These are phyloP conservation scores for Phragmatobia fuliginosa DNA, from an alignment of 2,888 invertebrate genomes.

Conservation along the genomic window DNA sequence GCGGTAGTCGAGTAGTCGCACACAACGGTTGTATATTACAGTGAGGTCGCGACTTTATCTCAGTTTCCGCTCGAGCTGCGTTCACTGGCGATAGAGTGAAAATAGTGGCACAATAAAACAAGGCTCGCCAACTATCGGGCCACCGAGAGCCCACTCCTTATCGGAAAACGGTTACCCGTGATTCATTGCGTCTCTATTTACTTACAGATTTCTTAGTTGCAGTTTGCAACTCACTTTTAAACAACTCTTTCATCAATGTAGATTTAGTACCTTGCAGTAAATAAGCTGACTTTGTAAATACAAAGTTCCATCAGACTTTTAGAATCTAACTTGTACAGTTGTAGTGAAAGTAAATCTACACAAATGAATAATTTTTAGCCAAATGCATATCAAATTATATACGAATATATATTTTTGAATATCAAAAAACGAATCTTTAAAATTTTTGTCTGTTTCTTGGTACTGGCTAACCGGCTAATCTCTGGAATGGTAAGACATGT, in stretches of 20 bases:
- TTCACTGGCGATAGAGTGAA: slow-evolving; percentile 80
- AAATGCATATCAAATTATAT: background rate
- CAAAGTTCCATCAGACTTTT: background rate
- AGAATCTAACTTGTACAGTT: background rate
- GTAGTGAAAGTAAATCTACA: too few relatives aligned
- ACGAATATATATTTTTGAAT: too few relatives aligned
- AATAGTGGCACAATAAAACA: slow-evolving; percentile 84
- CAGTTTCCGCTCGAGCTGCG: slow-evolving; percentile 81
- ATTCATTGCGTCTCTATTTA: slow-evolving; percentile 79
- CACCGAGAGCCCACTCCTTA: slow-evolving; percentile 55
- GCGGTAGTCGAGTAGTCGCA: slow-evolving; percentile 17
- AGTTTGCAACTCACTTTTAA: slow-evolving; percentile 47
- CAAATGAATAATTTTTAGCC: background rate
- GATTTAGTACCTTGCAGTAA: background rate
- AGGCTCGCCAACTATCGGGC: slow-evolving; percentile 71
- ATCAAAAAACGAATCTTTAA: too few relatives aligned
- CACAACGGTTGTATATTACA: slow-evolving; percentile 74
- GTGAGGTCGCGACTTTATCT: slow-evolving; percentile 81
- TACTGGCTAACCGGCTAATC: too few relatives aligned
- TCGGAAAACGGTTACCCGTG: slow-evolving; percentile 78
- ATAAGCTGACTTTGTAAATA: background rate
- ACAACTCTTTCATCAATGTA: slow-evolving; percentile 26
- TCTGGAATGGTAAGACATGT: too few relatives aligned
- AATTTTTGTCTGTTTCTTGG: too few relatives aligned
- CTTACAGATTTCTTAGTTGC: slow-evolving; percentile 66